Base-by-base conservation (phyloP, 2,113 vertebrate genomes). In the Thalassoma bifasciatum region DNA sequence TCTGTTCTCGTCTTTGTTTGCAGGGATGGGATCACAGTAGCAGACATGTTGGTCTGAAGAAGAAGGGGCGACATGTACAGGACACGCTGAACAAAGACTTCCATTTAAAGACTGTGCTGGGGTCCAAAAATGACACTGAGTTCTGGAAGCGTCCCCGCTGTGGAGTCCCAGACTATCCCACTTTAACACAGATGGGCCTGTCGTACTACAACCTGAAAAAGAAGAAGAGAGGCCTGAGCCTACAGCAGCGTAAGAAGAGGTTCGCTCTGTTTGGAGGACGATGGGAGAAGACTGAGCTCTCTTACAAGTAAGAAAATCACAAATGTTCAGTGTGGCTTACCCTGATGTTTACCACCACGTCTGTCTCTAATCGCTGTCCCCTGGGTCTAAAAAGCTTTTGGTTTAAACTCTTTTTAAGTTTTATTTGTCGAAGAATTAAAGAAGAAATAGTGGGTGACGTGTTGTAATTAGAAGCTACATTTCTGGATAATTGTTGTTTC, bases 221-320 rank as follows among this genome's bases (percentile, higher is more conserved):
- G 57, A 78, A 44, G 44, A 47, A n/a, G 21, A 64, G 40, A 49
- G 24, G 21, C 30, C 74, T 67, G 42, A 76, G 42, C 0, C 30
- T 21, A 9, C 46, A 79, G 50, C 77, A 79, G 51, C 88, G 88
- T 58, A 79, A 8, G 26, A 90, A 81, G 70, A 22, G 88, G 1
- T 90, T 66, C 36, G 79, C 74, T 0, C 71, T 86, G 34, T 88
- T 85, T 37, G 88, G 88, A 63, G 77, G 88, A 0, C 82, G 88
- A 40, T 90, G 88, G 88, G 86, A 90, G 40, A 88, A 86, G 56
- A 86, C 54, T 0, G 53, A 85, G 50, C 84, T 90, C 54, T 86
- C 84, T 4, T 90, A 90, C 82, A 86, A 76, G 88, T 90, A 75
- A 81, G 81, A 78, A 50, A 56, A 26, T 64, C 21, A 21, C 13